A percentile compares a stretch with the other conserved stretches of the same genome.
These are phyloP conservation scores for Nasua narica DNA, from an alignment of 2,797 vertebrate genomes.

Conservation along the genomic window DNA sequence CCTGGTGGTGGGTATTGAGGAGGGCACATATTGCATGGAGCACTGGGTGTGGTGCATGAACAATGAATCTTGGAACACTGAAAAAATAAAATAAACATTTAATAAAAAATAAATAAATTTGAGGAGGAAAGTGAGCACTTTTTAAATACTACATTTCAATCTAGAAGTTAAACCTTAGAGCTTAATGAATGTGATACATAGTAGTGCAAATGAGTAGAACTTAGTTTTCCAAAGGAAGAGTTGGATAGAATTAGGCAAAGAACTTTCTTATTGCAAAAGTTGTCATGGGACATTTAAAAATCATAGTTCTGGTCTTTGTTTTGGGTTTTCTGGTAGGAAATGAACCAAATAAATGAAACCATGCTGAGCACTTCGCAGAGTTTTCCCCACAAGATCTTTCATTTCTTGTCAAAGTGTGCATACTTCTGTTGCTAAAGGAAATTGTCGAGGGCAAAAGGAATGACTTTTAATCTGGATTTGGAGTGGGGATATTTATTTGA, in stretches of 20 bases:
- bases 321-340: constrained; percentile 5
- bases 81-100: too few species aligned
- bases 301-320: neutral
- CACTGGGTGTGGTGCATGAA: too few species aligned
- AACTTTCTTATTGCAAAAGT: neutral
- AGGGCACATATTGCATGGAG: too few species aligned
- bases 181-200: neutral
- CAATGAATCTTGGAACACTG: too few species aligned
- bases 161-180: neutral
- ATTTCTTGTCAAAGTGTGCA: neutral
- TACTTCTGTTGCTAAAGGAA: neutral
- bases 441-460: neutral
- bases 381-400: neutral
- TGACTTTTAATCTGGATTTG: neutral
- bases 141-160: neutral
- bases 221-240: neutral
- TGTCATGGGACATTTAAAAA: neutral
- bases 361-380: neutral
- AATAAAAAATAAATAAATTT: neutral
- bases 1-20: too few species aligned
- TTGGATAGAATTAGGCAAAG: neutral
- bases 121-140: neutral
- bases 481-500: neutral
- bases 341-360: neutral
- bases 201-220: neutral